A percentile compares a stretch with the other conserved stretches of the same genome.
Conservation (phyloP, 2,113 vertebrate genomes). For the Eulacestoma nigropectus region DNA sequence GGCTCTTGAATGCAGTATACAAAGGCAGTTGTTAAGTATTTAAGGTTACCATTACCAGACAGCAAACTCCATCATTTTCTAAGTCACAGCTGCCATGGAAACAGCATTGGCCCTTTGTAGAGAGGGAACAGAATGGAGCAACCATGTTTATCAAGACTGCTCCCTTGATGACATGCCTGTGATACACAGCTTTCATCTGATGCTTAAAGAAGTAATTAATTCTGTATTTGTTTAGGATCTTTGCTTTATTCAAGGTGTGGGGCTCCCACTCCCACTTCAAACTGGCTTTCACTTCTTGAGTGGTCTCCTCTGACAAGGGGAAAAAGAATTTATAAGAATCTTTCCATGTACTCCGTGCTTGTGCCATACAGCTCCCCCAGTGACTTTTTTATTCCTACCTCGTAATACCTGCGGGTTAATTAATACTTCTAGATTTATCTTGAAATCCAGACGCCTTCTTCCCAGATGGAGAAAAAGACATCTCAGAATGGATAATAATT, state of each 20-base stretch:
- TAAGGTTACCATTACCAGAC: background rate
- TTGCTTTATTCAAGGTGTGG: background rate
- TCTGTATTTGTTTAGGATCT: background rate
- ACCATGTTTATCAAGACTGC: background rate
- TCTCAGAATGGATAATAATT: background rate
- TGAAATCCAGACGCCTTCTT: background rate
- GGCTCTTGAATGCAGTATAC: background rate
- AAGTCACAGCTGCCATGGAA: background rate
- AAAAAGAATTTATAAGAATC: background rate
- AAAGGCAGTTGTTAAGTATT: background rate
- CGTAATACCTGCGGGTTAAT: background rate
- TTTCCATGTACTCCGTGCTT: rapidly evolving
- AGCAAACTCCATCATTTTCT: background rate
- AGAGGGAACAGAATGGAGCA: background rate
- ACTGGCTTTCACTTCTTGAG: background rate
- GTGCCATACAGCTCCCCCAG: background rate
- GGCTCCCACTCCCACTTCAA: background rate
- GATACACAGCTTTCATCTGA: background rate
- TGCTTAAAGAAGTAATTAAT: background rate
- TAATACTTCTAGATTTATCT: background rate
- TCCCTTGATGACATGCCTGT: background rate
- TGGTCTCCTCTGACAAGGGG: background rate
- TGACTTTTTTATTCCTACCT: background rate
- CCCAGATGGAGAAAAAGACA: background rate
- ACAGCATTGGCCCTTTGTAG: background rate